Base-by-base conservation (phyloP, 1,140 invertebrate species). In the Calliphora vicina region DNA sequence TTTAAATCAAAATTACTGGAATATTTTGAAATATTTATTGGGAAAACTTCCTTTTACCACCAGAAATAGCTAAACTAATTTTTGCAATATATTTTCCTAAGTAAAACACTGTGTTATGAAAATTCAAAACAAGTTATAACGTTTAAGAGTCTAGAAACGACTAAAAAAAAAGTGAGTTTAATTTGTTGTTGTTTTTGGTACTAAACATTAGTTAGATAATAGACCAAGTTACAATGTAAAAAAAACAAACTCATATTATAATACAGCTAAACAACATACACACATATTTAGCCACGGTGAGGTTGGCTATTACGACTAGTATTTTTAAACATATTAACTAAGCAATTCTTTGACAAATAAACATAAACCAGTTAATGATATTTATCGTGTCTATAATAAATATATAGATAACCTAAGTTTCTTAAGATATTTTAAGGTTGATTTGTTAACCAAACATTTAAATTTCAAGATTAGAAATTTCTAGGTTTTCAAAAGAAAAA, bases 401-500 rank as follows among this genome's bases (percentile, higher is more conserved):
- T 57, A 57, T 57, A n/a, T n/a, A n/a, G n/a, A n/a, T 57, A 57
- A 57, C 15, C 6, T 57, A 57, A 17, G 15, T n/a, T 57, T 17
- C 15, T n/a, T n/a, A 17, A 25, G 9, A 10, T 67, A 6, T 15
- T 23, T 67, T 25, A 67, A 67, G 61, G 61, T 67, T 67, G 61
- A 67, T 67, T 67, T 67, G 4, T 67, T 67, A 23, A 67, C 6
- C 9, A 10, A 67, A 67, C 20, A 57, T 25, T 67, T 0, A 23
- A 67, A 67, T 67, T 57, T 67, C 61, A 67, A 67, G 61, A 67
- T 67, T 67, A 67, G 61, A 67, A 67, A 67, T 67, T 67, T 67
- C 61, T 67, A 67, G 61, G 20, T 23, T 25, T 67, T 67, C 25
- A 6, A 0, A 3, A 4, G 61, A 67, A n/a, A 20, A 67, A 9